phyloP scores from a whole-genome alignment of 2,888 invertebrate species.

The Ophion costatus region DNA sequence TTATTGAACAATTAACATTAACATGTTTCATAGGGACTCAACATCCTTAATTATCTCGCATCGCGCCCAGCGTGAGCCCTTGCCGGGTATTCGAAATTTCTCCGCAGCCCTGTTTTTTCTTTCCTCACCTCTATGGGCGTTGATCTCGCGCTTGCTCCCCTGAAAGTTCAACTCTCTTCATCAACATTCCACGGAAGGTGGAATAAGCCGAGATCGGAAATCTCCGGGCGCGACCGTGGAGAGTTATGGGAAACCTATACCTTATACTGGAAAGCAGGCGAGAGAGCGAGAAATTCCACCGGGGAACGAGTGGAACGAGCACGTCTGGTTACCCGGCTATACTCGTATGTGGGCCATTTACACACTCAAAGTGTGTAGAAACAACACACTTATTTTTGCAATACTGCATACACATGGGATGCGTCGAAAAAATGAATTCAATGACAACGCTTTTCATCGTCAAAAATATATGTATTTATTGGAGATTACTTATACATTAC shows the following conservation, averaged over 20 bases:
- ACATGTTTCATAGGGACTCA: no score
- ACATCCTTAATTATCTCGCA: conserved; percentile 72
- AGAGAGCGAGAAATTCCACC: conserved; percentile 27
- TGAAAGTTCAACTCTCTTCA: conserved; percentile 56
- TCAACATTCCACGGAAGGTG: conserved; percentile 59
- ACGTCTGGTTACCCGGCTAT: conserved; percentile 26
- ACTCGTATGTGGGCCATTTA: background rate
- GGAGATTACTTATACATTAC: no score
- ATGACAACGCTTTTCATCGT: no score
- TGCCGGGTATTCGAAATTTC: conserved; percentile 69
- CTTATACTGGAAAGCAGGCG: background rate
- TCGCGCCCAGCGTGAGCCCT: conserved; percentile 70
- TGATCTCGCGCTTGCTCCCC: conserved; percentile 22
- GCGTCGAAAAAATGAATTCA: background rate
- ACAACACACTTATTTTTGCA: no score
- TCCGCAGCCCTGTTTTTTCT: conserved; percentile 25
- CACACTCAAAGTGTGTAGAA: no score
- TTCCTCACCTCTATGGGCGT: conserved; percentile 14
- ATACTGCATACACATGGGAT: background rate
- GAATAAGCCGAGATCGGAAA: conserved; percentile 53
- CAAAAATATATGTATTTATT: no score
- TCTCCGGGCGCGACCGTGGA: conserved; percentile 40
- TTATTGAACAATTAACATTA: no score
- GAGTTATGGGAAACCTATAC: conserved; percentile 40
- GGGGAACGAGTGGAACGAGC: conserved; percentile 15